A percentile compares a stretch with the other conserved stretches of the same genome.
phyloP scores from a whole-genome alignment of 2,113 vertebrate genomes.

The Cromileptes altivelis region DNA sequence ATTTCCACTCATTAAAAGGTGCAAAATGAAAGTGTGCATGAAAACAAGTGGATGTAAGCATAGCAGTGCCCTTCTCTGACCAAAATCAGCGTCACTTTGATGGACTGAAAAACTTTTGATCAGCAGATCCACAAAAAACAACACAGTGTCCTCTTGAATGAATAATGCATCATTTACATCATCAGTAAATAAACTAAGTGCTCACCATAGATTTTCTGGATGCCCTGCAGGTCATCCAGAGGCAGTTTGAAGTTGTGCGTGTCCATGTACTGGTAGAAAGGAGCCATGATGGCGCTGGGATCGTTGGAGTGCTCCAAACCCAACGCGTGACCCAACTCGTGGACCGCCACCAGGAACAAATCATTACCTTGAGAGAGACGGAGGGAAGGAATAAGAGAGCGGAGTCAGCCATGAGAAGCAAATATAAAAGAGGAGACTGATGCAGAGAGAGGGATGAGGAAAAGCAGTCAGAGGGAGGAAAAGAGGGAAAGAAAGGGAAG shows the following conservation, averaged over 20 bases:
- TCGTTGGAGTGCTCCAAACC: constrained; percentile 98
- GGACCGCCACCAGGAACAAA: constrained; percentile 96
- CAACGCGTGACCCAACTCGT: constrained; percentile 94
- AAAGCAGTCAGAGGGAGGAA: background rate
- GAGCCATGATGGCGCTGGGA: constrained; percentile 98
- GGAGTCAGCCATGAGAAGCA: background rate
- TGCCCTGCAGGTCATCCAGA: constrained; percentile 97
- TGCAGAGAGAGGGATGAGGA: background rate
- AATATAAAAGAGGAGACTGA: background rate
- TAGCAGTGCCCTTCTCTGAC: no score
- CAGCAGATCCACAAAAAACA: no score
- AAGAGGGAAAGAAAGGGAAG: background rate
- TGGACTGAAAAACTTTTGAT: no score
- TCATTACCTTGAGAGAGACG: constrained; percentile 89
- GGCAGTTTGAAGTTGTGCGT: constrained; percentile 98
- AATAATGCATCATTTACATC: no score
- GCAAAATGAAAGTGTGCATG: background rate
- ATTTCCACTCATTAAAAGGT: background rate
- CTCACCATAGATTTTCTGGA: constrained; percentile 97
- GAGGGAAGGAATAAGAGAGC: background rate
- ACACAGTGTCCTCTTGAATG: no score
- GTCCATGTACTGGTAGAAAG: constrained; percentile 99
- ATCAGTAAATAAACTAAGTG: background rate
- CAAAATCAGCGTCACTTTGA: no score
- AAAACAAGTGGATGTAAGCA: no score